Evolutionary conservation across 2,888 invertebrate genomes (phyloP).

Genomic region (Pteria penguin): DNA sequence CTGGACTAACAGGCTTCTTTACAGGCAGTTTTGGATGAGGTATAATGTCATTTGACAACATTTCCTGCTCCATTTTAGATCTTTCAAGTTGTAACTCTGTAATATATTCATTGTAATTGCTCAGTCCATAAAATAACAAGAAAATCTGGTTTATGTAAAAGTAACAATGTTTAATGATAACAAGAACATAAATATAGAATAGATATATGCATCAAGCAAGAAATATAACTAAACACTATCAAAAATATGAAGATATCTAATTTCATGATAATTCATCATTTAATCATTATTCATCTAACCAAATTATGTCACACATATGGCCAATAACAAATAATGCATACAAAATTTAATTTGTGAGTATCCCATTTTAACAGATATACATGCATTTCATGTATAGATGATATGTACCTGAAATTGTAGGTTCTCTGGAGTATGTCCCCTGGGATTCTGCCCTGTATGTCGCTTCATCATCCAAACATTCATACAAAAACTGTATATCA

Average conservation of each 20-base stretch:
- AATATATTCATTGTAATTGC: too few species aligned
- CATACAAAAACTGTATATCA: slow-evolving; percentile 72
- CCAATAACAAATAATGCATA: neutral
- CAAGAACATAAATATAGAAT: too few species aligned
- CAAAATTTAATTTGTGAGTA: neutral
- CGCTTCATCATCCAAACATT: slow-evolving; percentile 68
- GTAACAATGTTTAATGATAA: too few species aligned
- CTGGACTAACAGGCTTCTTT: slow-evolving; percentile 36
- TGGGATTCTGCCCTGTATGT: slow-evolving; percentile 57
- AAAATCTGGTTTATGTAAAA: too few species aligned
- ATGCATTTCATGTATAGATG: neutral
- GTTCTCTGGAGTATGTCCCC: slow-evolving; percentile 60
- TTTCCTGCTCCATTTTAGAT: slow-evolving; percentile 71
- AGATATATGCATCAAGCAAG: neutral
- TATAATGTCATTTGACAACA: slow-evolving; percentile 57
- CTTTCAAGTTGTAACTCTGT: slow-evolving; percentile 73
- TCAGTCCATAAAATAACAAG: too few species aligned
- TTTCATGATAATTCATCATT: too few species aligned
- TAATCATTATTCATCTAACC: too few species aligned
- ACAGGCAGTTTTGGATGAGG: slow-evolving; percentile 44
- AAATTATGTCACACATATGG: neutral
- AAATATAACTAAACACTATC: neutral
- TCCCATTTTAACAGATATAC: neutral
- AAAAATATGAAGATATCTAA: too few species aligned
- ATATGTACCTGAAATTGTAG: slow-evolving; percentile 67